phyloP scores from a whole-genome alignment of 2,797 vertebrate species.

The Coregonus sp. region DNA sequence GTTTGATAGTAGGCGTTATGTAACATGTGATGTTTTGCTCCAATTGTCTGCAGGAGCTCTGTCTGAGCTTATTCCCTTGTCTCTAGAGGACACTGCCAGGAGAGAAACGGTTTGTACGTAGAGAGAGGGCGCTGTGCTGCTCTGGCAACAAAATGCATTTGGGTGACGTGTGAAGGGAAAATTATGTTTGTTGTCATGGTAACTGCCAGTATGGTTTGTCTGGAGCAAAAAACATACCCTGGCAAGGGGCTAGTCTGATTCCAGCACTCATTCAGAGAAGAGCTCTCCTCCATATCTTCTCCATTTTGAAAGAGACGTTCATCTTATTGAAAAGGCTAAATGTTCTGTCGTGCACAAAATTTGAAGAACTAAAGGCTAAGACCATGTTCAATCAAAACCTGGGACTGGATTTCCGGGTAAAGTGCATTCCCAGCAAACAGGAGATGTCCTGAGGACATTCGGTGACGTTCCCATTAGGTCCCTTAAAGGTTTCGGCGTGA shows the following conservation, averaged over 20 bases:
- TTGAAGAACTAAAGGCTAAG: not conserved
- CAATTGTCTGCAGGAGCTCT: conserved; percentile 52
- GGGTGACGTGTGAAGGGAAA: conserved; percentile 58
- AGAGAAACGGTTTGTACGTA: conserved; percentile 40
- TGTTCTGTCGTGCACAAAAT: not conserved
- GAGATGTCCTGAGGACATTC: too few relatives aligned
- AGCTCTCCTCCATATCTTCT: not conserved
- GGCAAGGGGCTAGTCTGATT: conserved; percentile 15
- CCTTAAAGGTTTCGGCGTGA: too few relatives aligned
- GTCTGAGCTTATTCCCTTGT: conserved; percentile 53
- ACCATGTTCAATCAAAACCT: not conserved
- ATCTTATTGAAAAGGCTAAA: not conserved
- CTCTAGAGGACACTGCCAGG: conserved; percentile 48
- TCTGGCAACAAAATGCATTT: conserved; percentile 51
- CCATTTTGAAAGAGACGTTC: conserved; percentile 10
- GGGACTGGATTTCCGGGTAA: not conserved
- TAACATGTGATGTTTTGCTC: conserved; percentile 47
- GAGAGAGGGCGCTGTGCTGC: conserved; percentile 37
- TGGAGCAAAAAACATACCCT: conserved; percentile 31
- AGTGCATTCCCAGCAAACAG: not conserved
- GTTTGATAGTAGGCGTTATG: conserved; percentile 11
- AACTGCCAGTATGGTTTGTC: conserved; percentile 55
- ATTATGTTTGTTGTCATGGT: conserved; percentile 67
- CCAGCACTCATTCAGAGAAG: conserved; percentile 2
- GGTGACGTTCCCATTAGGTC: too few relatives aligned